Percentiles rank a stretch among this genome's conserved stretches.
Conservation (phyloP, 35 echinoderm and acorn worm species). For the Strongylocentrotus purpuratus region DNA sequence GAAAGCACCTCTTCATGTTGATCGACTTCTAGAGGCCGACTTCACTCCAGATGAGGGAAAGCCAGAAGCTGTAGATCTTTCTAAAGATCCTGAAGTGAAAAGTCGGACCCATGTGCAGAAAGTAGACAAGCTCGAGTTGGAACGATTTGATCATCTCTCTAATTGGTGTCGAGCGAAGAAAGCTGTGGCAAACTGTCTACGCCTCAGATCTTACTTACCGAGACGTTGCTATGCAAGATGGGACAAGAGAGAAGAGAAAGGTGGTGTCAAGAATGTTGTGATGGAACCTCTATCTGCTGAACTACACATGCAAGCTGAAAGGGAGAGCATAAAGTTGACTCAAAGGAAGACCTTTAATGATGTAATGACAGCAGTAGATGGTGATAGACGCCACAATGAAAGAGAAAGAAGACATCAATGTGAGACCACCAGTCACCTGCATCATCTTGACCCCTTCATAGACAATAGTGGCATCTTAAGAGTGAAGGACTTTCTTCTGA, state of each 20-base stretch:
- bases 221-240: neutral
- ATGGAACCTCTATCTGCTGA: constrained; percentile 27
- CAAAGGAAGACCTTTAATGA: constrained; percentile 31
- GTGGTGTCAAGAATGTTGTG: neutral
- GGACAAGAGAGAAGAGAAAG: no score
- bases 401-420: no score
- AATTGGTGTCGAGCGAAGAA: neutral
- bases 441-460: constrained; percentile 35
- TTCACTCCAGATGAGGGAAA: neutral
- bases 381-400: neutral
- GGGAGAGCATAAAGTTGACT: constrained; percentile 14
- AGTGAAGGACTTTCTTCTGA: constrained; percentile 43
- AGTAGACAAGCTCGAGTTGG: no score
- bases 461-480: constrained; percentile 32
- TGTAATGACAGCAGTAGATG: neutral
- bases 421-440: no score
- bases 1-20: neutral
- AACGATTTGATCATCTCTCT: no score
- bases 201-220: constrained; percentile 38
- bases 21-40: neutral
- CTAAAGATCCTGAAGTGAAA: no score
- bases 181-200: neutral
- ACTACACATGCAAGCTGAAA: constrained; percentile 32
- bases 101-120: no score
- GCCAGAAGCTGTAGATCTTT: neutral